A percentile compares a stretch with the other conserved stretches of the same genome.
These are phyloP conservation scores for Rallus crepitans DNA, from an alignment of 2,797 vertebrate species.

Conservation along the genomic window DNA sequence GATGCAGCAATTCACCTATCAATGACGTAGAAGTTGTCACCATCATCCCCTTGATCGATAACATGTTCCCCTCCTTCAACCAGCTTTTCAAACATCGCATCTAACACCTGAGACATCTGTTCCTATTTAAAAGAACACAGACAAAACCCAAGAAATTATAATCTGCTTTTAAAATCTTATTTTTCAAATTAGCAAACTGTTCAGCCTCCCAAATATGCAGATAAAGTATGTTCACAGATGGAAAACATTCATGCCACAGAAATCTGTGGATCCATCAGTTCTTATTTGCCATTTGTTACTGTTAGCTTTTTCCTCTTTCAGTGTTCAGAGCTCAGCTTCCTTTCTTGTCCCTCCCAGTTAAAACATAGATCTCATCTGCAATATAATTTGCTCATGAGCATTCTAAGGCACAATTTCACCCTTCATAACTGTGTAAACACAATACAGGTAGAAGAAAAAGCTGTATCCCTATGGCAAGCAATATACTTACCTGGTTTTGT, in stretches of 20 bases:
- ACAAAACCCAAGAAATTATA: not conserved
- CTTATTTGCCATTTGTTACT: not conserved
- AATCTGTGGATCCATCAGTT: not conserved
- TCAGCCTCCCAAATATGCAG: not conserved
- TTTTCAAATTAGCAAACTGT: not conserved
- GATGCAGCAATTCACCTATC: constrained; percentile 85
- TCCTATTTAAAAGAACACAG: constrained; percentile 84
- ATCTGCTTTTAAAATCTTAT: not conserved
- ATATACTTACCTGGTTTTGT: not conserved
- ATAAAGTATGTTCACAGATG: not conserved
- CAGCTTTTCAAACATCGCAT: constrained; percentile 98
- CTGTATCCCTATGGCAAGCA: not conserved
- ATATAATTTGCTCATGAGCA: not conserved
- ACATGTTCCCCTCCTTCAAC: constrained; percentile 92
- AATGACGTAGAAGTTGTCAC: constrained; percentile 99
- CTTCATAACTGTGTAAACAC: not conserved
- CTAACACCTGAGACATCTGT: constrained; percentile 96
- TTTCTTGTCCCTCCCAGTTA: not conserved
- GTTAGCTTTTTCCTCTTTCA: not conserved
- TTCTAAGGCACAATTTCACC: not conserved
- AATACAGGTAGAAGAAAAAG: not conserved
- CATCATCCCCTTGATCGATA: constrained; percentile 97
- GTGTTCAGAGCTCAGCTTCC: not conserved
- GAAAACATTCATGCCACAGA: not conserved
- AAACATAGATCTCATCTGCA: not conserved